A percentile compares a stretch with the other conserved stretches of the same genome.
phyloP scores from a whole-genome alignment of 2,888 invertebrate species.

The Rhagonycha lutea region DNA sequence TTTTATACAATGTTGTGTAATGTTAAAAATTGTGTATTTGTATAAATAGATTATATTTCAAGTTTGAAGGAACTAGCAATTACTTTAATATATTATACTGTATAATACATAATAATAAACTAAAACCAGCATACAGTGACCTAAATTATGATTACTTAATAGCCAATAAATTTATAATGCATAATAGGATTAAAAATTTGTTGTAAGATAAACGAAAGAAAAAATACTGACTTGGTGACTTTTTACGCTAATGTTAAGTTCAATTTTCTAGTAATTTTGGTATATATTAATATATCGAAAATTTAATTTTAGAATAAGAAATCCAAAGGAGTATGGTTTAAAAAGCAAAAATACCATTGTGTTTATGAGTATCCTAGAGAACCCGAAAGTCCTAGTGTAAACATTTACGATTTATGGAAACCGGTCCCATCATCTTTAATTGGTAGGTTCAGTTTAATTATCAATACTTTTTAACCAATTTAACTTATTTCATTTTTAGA shows the following conservation, averaged over 20 bases:
- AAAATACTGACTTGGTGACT: not conserved
- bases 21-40: no score
- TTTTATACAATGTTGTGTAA: no score
- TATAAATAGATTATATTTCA: no score
- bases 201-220: no score
- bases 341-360: constrained; percentile 81
- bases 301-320: constrained; percentile 51
- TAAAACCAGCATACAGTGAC: no score
- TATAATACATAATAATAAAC: no score
- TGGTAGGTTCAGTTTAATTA: constrained; percentile 51
- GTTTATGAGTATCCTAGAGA: constrained; percentile 85
- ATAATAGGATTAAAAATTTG: no score
- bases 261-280: not conserved
- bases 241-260: not conserved
- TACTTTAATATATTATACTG: no score
- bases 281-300: constrained; percentile 30
- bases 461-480: not conserved
- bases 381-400: constrained; percentile 56
- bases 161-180: no score
- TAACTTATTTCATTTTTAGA: constrained; percentile 42
- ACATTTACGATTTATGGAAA: constrained; percentile 52
- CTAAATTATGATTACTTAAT: no score
- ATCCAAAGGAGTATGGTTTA: constrained; percentile 69
- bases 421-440: constrained; percentile 43
- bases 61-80: no score